Conservation (phyloP, 1,140 invertebrate genomes). For the Wasmannia auropunctata region DNA sequence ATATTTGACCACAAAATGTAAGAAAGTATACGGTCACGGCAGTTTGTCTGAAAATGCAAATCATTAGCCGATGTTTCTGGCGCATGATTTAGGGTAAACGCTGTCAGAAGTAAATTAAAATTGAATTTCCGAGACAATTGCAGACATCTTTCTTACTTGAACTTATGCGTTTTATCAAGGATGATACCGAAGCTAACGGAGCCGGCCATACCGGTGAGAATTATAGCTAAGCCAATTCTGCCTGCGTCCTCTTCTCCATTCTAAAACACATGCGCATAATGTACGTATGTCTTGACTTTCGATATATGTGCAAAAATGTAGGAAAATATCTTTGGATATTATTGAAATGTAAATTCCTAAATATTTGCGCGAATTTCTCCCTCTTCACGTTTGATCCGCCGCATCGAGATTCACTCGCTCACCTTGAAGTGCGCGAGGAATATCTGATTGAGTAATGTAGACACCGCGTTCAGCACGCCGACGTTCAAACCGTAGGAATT, state of each 20-base stretch:
- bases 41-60: conserved; percentile 58
- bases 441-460: conserved; percentile 89
- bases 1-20: conserved; percentile 38
- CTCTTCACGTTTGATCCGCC: not conserved
- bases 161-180: conserved; percentile 88
- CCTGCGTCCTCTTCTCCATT: conserved; percentile 87
- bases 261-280: conserved; percentile 73
- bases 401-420: conserved; percentile 66
- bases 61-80: not conserved
- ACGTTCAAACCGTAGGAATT: conserved; percentile 90
- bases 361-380: not conserved
- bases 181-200: conserved; percentile 89
- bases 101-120: not conserved
- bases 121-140: not conserved
- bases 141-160: conserved; percentile 82
- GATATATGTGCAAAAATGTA: conserved; percentile 21
- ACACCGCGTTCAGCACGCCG: conserved; percentile 90
- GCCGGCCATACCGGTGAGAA: conserved; percentile 89
- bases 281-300: not conserved
- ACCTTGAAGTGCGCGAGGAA: conserved; percentile 87
- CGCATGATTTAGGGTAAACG: not conserved
- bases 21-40: conserved; percentile 54
- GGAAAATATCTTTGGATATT: not conserved
- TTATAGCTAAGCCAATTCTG: conserved; percentile 89
- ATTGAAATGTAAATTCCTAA: not conserved